These are phyloP conservation scores for Leucophenga montana DNA, from an alignment of 2,888 invertebrate genomes.

Conservation along the genomic window DNA sequence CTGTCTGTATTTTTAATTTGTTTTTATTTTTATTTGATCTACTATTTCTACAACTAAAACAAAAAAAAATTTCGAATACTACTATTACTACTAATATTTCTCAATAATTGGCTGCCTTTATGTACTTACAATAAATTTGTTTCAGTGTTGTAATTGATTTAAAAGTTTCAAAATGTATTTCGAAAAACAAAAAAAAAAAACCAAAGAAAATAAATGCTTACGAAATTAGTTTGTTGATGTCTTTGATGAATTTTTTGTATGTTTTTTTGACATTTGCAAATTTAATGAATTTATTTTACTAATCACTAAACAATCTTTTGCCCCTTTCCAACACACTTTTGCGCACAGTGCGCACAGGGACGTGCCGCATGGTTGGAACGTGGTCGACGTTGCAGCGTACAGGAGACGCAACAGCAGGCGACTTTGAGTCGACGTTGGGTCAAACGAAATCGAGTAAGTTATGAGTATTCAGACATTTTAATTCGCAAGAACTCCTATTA, in stretches of 20 bases:
- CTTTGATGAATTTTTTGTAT: conserved; percentile 14
- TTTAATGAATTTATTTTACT: conserved; percentile 7
- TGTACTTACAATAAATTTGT: conserved; percentile 34
- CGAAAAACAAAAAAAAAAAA: background rate
- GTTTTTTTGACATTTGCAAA: conserved; percentile 1
- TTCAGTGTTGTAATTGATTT: conserved; percentile 59
- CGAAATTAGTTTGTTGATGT: conserved; percentile 27
- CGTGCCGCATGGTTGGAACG: conserved; percentile 88
- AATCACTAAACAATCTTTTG: background rate
- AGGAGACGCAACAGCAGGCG: conserved; percentile 79
- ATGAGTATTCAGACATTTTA: conserved; percentile 25
- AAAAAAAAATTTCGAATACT: background rate
- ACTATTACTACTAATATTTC: background rate
- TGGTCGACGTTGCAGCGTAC: conserved; percentile 79
- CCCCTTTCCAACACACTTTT: conserved; percentile 20
- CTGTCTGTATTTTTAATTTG: background rate
- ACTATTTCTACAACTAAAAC: background rate
- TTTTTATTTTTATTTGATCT: background rate
- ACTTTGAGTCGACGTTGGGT: conserved; percentile 85
- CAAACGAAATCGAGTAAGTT: conserved; percentile 86
- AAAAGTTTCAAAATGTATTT: conserved; percentile 3
- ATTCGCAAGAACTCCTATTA: background rate
- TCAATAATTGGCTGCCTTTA: conserved; percentile 48
- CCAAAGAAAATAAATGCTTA: conserved; percentile 9
- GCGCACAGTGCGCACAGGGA: conserved; percentile 83